Percentiles rank a stretch among this genome's conserved stretches.
Evolutionary conservation across 37 sponge, comb jelly and placozoan genomes (phyloP).

Genomic region (Oscarella lobularis): DNA sequence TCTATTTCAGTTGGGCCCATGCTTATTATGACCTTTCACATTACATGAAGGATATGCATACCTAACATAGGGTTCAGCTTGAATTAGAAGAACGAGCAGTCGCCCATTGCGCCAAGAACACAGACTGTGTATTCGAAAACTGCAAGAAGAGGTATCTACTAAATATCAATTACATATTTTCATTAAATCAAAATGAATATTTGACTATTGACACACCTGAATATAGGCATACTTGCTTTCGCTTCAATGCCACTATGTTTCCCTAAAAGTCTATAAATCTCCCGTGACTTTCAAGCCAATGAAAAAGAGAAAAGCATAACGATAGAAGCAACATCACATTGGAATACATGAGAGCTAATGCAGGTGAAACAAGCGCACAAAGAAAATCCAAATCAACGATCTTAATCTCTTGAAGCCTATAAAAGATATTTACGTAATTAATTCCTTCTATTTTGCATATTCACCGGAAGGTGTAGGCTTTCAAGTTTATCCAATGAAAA

Average conservation of each 20-base stretch:
- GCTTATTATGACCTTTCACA: too few species aligned
- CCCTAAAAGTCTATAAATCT: slow-evolving; percentile 40
- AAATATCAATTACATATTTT: not conserved
- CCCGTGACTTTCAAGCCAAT: slow-evolving; percentile 3
- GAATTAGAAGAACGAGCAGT: slow-evolving; percentile 73
- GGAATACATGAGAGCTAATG: slow-evolving; percentile 8
- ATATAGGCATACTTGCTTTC: slow-evolving; percentile 19
- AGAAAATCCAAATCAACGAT: slow-evolving; percentile 18
- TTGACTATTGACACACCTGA: too few species aligned
- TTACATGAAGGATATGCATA: too few species aligned
- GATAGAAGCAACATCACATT: not conserved
- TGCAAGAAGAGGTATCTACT: slow-evolving; percentile 60
- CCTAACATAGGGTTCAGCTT: slow-evolving; percentile 22
- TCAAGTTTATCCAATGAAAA: slow-evolving; percentile 55
- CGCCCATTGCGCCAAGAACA: slow-evolving; percentile 82
- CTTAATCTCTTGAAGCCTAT: slow-evolving; percentile 7
- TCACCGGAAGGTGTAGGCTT: slow-evolving; percentile 56
- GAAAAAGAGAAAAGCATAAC: not conserved
- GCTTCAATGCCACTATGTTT: slow-evolving; percentile 39
- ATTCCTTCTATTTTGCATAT: not conserved
- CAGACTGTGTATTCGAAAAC: slow-evolving; percentile 36
- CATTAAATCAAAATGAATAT: too few species aligned
- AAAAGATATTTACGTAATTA: slow-evolving; percentile 8
- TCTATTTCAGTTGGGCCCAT: too few species aligned
- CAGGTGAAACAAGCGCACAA: slow-evolving; percentile 10